Evolutionary conservation across 1,140 invertebrate genomes (phyloP), one percentile per base, ranked within the genome.

Genomic region (Probaryconus sp.): DNA sequence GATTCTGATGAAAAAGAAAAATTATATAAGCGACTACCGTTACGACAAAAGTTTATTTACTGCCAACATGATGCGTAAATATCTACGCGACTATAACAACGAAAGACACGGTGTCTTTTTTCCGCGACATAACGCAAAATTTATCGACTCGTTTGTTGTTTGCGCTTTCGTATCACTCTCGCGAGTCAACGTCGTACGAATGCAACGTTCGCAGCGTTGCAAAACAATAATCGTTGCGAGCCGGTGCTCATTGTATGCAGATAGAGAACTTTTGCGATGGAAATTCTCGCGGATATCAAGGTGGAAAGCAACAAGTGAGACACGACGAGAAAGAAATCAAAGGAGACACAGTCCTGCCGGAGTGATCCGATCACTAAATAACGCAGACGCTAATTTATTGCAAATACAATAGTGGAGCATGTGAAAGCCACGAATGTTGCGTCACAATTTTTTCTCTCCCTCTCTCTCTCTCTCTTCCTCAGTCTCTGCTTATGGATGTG

Each of bases 231-330:
- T 68, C 64, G 16, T 6, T n/a, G n/a, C 40, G 33, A 17, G 30
- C 13, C 40, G 17, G 33, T 40, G 21, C 43, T 51, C 55, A 60
- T 70, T 70, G 56, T 70, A 70, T 70, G 67, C 33, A 70, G 67
- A 70, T 61, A 55, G 0, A 51, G 20, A n/a, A n/a, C n/a, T n/a
- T 11, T 7, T 5, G n/a, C 37, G 38, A 56, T 42, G 30, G 9
- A 56, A 47, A 70, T 63, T 55, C 56, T 55, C 38, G 21, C 9
- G 26, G 38, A 43, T 14, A 16, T 7, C 30, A 50, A 40, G 28
- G 33, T 35, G 30, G 14, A 53, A 21, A 13, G 5, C 6, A 14
- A 7, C 10, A 10, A 42, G 37, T 26, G 10, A 38, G 48, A 53
- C 37, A 53, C 5, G 5, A 18, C 1, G 24, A 43, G n/a, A 9